Conservation (phyloP, 2,113 vertebrate species). For the Gallinago media region DNA sequence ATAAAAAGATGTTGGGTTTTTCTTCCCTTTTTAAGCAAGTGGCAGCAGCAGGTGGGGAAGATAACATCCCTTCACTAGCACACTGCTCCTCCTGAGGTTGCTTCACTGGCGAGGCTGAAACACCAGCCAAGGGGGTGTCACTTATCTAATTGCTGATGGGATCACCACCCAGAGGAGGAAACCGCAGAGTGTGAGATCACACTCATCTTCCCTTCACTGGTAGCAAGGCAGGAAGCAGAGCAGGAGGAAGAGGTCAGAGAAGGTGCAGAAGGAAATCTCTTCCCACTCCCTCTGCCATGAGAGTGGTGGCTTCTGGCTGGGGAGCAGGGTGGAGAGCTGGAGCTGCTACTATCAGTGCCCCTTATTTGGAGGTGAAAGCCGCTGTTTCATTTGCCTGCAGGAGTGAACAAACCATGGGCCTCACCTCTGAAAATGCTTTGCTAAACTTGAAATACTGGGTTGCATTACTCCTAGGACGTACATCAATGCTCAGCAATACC, state of each 20-base stretch:
- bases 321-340: background rate
- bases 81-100: background rate
- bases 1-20: background rate
- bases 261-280: background rate
- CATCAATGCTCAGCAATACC: background rate
- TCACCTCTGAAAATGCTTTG: background rate
- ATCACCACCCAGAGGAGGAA: background rate
- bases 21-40: background rate
- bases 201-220: background rate
- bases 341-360: background rate
- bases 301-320: background rate
- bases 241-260: background rate
- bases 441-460: background rate
- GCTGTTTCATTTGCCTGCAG: background rate
- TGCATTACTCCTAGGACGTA: background rate
- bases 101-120: background rate
- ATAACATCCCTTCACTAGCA: background rate
- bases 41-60: background rate
- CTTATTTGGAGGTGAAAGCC: background rate
- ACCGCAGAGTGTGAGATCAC: rapidly evolving
- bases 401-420: background rate
- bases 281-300: background rate
- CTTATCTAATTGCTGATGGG: background rate
- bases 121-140: background rate
- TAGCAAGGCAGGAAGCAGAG: background rate